These are phyloP conservation scores for Chaunax sp. DNA, from an alignment of 2,797 vertebrate genomes.

Conservation along the genomic window DNA sequence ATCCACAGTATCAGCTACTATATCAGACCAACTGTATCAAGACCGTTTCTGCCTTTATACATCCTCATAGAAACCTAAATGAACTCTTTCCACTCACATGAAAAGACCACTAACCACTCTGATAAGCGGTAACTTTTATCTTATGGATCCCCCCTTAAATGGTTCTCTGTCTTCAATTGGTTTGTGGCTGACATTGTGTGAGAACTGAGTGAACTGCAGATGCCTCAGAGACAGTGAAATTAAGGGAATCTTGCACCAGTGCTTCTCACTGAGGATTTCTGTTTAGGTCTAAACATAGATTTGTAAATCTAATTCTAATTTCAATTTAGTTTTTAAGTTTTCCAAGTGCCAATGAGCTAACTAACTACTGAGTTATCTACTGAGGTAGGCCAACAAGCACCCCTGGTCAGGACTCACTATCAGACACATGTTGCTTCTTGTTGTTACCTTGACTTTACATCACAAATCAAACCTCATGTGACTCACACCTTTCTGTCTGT, in stretches of 20 bases:
- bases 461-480: constrained; percentile 44
- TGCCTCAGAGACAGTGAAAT: constrained; percentile 2
- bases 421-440: constrained; percentile 5
- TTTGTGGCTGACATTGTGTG: constrained; percentile 10
- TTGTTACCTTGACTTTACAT: constrained; percentile 38
- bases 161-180: constrained; percentile 21
- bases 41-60: constrained; percentile 49
- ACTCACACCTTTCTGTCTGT: constrained; percentile 28
- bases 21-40: constrained; percentile 57
- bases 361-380: neutral
- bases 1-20: constrained; percentile 68
- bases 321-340: neutral
- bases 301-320: neutral
- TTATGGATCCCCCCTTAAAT: constrained; percentile 18
- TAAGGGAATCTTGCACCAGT: neutral
- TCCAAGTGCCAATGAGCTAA: neutral
- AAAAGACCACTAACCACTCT: constrained; percentile 28
- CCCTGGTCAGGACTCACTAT: neutral
- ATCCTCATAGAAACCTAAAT: constrained; percentile 33
- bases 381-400: neutral
- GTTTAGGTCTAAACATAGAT: too few relatives aligned
- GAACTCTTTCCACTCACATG: constrained; percentile 38
- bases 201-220: constrained; percentile 3
- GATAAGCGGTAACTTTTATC: constrained; percentile 35
- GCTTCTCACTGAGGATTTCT: neutral